Evolutionary conservation across 2,888 invertebrate genomes (phyloP).

Genomic region (Catocala fraxini): DNA sequence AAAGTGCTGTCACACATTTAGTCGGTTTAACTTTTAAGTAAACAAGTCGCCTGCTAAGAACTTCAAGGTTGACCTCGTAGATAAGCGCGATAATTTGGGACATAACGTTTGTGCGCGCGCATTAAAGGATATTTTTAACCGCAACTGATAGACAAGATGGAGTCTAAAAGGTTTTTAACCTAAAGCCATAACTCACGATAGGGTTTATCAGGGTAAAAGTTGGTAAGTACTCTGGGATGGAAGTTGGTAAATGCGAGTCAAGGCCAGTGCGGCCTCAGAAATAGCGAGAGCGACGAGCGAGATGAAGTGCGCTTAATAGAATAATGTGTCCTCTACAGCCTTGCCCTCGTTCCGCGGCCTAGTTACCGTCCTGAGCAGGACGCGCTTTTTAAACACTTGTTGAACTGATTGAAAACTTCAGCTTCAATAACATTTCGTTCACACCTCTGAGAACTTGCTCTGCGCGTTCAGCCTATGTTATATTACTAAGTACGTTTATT

Average conservation of each 20-base stretch:
- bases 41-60: conserved; percentile 76
- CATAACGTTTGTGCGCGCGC: conserved; percentile 63
- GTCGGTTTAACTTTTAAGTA: conserved; percentile 68
- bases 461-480: too few relatives aligned
- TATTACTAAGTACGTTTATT: neutral
- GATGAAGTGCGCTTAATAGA: conserved; percentile 76
- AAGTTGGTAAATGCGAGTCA: conserved; percentile 58
- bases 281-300: conserved; percentile 65
- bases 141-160: conserved; percentile 24
- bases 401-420: conserved; percentile 43
- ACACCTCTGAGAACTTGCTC: neutral
- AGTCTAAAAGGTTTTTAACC: conserved; percentile 30
- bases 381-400: conserved; percentile 68
- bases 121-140: conserved; percentile 65
- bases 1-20: conserved; percentile 56
- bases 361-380: conserved; percentile 75
- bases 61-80: conserved; percentile 84
- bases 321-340: conserved; percentile 82
- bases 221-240: conserved; percentile 34
- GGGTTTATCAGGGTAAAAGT: conserved; percentile 11
- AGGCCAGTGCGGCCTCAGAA: conserved; percentile 64
- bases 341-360: conserved; percentile 79
- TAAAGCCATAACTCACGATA: conserved; percentile 17
- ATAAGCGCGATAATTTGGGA: conserved; percentile 83
- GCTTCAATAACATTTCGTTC: conserved; percentile 9